Evolutionary conservation across 1,140 invertebrate species (phyloP).

Genomic region (Kradibia gibbosae): DNA sequence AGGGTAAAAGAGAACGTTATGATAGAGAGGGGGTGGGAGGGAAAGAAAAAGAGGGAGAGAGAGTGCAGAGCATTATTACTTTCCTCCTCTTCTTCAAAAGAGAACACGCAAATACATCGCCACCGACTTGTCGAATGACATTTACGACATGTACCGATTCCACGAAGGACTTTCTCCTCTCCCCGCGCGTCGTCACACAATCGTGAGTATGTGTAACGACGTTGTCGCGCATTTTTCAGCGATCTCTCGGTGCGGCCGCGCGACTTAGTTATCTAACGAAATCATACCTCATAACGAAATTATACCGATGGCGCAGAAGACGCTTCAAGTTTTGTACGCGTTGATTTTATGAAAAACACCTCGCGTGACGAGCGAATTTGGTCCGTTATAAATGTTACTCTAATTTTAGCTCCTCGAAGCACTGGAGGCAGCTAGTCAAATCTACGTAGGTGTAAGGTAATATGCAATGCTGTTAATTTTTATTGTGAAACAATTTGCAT

Average conservation of each 20-base stretch:
- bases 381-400: background rate
- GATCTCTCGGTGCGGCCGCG: slow-evolving; percentile 5
- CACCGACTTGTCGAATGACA: slow-evolving; percentile 32
- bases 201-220: background rate
- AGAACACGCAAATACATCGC: slow-evolving; percentile 21
- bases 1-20: background rate
- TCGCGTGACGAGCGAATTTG: background rate
- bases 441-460: too few species aligned
- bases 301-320: background rate
- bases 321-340: background rate
- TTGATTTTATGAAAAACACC: background rate
- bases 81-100: background rate
- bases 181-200: background rate
- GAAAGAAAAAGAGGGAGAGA: too few species aligned
- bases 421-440: too few species aligned
- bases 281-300: slow-evolving; percentile 12
- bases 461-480: too few species aligned
- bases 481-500: too few species aligned
- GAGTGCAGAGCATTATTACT: background rate
- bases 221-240: slow-evolving; percentile 34
- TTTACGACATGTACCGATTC: slow-evolving; percentile 44
- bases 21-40: too few species aligned
- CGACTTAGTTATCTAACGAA: slow-evolving; percentile 28
- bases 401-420: background rate
- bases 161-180: slow-evolving; percentile 9